Conservation (phyloP, 2,797 vertebrate species). For the Pseudotriccus pelzelni region DNA sequence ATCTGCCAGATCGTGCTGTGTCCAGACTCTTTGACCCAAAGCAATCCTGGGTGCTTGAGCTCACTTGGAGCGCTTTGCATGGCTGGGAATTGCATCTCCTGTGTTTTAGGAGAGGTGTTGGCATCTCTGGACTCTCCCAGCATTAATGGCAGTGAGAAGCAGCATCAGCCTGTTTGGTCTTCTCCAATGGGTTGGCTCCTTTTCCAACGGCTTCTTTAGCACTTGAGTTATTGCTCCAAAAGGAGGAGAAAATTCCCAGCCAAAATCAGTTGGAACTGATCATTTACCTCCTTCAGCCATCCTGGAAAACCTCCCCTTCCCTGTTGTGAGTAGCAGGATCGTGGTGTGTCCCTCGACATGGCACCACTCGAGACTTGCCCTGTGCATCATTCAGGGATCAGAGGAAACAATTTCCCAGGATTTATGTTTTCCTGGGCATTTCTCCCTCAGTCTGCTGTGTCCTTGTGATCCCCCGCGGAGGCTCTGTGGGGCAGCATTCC, state of each 20-base stretch:
- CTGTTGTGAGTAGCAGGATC: background rate
- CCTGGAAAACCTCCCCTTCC: background rate
- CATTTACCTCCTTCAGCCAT: background rate
- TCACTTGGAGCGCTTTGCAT: background rate
- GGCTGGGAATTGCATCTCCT: background rate
- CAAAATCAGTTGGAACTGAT: background rate
- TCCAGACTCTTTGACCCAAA: background rate
- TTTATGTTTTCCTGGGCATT: background rate
- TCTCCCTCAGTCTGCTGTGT: background rate
- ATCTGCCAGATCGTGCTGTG: background rate
- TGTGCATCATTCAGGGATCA: background rate
- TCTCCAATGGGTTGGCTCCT: background rate
- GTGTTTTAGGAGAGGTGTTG: background rate
- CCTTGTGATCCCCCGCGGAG: background rate
- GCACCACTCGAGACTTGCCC: background rate
- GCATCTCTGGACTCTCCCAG: background rate
- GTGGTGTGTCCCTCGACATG: background rate
- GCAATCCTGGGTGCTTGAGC: background rate
- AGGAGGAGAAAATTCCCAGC: background rate
- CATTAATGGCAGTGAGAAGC: background rate
- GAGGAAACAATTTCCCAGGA: background rate
- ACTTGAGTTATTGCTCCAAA: background rate
- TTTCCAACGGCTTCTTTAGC: background rate
- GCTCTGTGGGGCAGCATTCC: background rate
- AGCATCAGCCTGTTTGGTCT: background rate